phyloP scores from a whole-genome alignment of 1,140 invertebrate species.

The Drosophila melanogaster region DNA sequence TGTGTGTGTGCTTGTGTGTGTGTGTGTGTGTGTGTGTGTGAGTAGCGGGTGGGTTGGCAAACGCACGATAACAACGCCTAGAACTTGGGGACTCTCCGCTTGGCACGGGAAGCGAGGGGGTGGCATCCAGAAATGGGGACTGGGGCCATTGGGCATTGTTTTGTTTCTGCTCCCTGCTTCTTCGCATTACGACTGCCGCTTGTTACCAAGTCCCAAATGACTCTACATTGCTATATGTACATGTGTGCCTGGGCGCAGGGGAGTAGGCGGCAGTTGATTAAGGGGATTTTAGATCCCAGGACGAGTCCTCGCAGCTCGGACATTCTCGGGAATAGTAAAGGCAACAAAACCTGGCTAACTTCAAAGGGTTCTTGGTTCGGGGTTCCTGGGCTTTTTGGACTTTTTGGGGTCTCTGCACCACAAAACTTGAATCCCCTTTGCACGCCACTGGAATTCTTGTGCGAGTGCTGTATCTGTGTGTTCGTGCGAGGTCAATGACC shows the following conservation, averaged over 20 bases:
- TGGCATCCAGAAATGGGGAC: conserved; percentile 11
- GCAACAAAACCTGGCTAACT: neutral
- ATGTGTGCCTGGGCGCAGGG: neutral
- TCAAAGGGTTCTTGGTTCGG: neutral
- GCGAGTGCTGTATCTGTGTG: conserved; percentile 8
- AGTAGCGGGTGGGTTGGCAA: conserved; percentile 70
- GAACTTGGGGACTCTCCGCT: conserved; percentile 20
- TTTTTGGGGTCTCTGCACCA: no score
- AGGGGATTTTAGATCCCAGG: neutral
- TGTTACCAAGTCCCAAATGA: conserved; percentile 61
- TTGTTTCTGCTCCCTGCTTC: conserved; percentile 39
- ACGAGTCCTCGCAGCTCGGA: neutral
- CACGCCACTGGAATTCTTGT: conserved; percentile 1
- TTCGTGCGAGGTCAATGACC: conserved; percentile 50
- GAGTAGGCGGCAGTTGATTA: neutral
- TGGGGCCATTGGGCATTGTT: conserved; percentile 43
- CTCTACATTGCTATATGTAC: conserved; percentile 12
- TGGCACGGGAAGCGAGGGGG: neutral
- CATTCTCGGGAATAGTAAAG: neutral
- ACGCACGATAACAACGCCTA: conserved; percentile 66
- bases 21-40: conserved; percentile 36
- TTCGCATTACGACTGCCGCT: conserved; percentile 25
- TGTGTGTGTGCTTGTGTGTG: neutral
- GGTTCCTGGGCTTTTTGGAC: neutral
- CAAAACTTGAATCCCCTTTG: neutral